phyloP scores from a whole-genome alignment of 2,113 vertebrate genomes.

The Oreochromis spilurus region DNA sequence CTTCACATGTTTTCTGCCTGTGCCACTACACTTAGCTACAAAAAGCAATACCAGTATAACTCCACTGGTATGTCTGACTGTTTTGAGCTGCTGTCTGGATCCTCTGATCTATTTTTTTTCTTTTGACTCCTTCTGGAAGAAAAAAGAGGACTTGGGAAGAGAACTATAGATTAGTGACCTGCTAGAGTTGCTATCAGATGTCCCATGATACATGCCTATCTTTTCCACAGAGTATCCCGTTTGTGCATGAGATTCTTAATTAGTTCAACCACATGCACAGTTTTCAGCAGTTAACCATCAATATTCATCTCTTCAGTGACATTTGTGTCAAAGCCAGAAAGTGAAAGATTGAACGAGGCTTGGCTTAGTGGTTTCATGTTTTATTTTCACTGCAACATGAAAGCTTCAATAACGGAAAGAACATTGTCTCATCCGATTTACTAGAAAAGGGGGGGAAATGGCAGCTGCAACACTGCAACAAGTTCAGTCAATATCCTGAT shows the following conservation, averaged over 20 bases:
- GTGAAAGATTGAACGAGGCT: no score
- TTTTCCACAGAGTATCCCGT: neutral
- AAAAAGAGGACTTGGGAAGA: slow-evolving; percentile 3
- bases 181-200: neutral
- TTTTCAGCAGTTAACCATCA: no score
- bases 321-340: no score
- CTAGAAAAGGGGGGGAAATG: no score
- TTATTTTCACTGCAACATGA: no score
- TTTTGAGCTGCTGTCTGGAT: slow-evolving; percentile 57
- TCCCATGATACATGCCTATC: accelerated
- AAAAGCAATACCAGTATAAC: accelerated
- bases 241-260: neutral
- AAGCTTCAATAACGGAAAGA: no score
- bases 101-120: slow-evolving; percentile 65
- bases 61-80: neutral
- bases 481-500: no score
- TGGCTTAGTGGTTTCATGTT: no score
- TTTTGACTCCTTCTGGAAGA: slow-evolving; percentile 61
- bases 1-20: slow-evolving; percentile 45
- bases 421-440: no score
- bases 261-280: accelerated
- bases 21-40: accelerated
- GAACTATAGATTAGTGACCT: neutral
- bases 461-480: no score
- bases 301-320: neutral